Evolutionary conservation across 2,888 invertebrate genomes (phyloP).

Genomic region (Himalopsyche tibetana): DNA sequence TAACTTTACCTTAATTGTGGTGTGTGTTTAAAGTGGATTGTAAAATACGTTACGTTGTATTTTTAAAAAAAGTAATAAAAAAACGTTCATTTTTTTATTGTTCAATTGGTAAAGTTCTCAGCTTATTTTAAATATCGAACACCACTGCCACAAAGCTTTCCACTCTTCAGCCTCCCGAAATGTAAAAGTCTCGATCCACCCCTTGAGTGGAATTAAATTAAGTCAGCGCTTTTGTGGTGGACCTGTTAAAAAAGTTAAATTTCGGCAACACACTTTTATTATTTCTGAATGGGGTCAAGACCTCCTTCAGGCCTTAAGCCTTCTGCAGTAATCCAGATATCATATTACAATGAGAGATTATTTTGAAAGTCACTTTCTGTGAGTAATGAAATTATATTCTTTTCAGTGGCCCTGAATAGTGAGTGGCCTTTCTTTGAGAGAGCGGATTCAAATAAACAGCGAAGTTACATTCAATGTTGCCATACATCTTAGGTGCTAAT

Average conservation of each 20-base stretch:
- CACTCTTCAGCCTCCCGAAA: conserved; percentile 27
- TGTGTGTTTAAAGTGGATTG: no score
- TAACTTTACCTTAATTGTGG: no score
- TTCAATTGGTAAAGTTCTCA: no score
- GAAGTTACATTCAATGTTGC: no score
- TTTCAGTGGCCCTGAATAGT: not conserved
- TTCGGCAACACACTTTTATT: conserved; percentile 43
- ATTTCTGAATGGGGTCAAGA: conserved; percentile 41
- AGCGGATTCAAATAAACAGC: not conserved
- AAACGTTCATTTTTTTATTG: no score
- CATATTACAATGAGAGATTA: conserved; percentile 38
- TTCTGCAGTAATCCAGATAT: conserved; percentile 27
- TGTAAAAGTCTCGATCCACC: conserved; percentile 42
- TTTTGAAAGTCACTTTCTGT: conserved; percentile 12
- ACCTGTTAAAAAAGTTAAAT: conserved; percentile 42
- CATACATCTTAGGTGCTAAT: no score
- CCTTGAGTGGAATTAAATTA: conserved; percentile 43
- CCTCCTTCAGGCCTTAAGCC: conserved; percentile 38
- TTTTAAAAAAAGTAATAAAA: no score
- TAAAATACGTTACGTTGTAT: no score
- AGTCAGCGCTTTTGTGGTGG: conserved; percentile 43
- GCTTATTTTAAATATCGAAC: not conserved
- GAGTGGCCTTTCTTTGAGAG: not conserved
- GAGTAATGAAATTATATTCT: conserved; percentile 22
- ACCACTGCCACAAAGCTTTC: conserved; percentile 21